phyloP scores from a whole-genome alignment of 2,888 invertebrate genomes.

The Liposcelis brunnea region DNA sequence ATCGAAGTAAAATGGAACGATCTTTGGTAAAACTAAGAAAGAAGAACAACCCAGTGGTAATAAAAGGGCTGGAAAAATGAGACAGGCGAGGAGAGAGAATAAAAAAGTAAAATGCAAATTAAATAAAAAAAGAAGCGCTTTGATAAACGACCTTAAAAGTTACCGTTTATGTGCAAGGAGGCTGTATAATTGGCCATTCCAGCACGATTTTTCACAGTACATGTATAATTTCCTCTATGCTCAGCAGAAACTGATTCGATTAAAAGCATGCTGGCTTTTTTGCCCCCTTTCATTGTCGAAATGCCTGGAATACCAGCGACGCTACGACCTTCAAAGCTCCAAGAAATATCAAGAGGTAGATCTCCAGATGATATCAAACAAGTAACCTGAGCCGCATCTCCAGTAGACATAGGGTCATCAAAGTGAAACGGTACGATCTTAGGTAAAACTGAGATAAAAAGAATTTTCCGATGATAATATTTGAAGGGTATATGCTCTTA shows the following conservation, averaged over 20 bases:
- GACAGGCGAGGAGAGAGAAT: too few species aligned
- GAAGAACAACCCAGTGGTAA: slow-evolving; percentile 15
- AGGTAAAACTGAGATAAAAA: slow-evolving; percentile 43
- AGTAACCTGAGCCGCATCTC: slow-evolving; percentile 46
- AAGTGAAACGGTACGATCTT: slow-evolving; percentile 53
- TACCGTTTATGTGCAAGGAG: slow-evolving; percentile 38
- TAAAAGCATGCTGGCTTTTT: slow-evolving; percentile 25
- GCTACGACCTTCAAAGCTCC: slow-evolving; percentile 31
- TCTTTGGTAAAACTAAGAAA: slow-evolving; percentile 56
- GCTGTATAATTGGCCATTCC: slow-evolving; percentile 34
- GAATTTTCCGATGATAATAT: slow-evolving; percentile 19
- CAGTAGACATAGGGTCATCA: slow-evolving; percentile 48
- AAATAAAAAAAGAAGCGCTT: not conserved
- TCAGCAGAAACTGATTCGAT: slow-evolving; percentile 40
- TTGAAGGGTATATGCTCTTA: slow-evolving; percentile 3
- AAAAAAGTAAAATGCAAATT: slow-evolving; percentile 1
- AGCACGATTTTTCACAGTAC: slow-evolving; percentile 36
- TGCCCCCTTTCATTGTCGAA: slow-evolving; percentile 20
- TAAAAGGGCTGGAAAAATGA: too few species aligned
- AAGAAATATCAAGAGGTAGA: slow-evolving; percentile 50
- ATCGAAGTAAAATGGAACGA: slow-evolving; percentile 30
- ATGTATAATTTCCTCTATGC: slow-evolving; percentile 40
- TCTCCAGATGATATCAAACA: slow-evolving; percentile 58
- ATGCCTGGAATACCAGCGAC: slow-evolving; percentile 12
- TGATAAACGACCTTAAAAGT: too few species aligned